A percentile compares a stretch with the other conserved stretches of the same genome.
phyloP scores from a whole-genome alignment of 2,797 vertebrate species.

The Picus viridis region DNA sequence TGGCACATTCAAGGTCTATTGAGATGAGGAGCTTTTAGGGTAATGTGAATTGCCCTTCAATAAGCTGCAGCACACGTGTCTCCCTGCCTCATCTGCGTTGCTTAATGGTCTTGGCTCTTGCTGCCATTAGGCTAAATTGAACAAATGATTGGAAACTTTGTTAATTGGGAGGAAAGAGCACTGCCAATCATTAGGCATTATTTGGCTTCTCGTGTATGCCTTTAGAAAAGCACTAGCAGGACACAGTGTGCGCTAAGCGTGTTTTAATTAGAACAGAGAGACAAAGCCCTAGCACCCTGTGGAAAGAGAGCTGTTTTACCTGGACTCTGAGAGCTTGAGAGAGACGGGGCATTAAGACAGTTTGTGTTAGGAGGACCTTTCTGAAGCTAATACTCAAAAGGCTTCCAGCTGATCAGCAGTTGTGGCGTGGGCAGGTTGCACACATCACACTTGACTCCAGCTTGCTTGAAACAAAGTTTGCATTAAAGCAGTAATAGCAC shows the following conservation, averaged over 20 bases:
- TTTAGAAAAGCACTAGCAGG: background rate
- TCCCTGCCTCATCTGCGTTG: background rate
- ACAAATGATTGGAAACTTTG: conserved; percentile 7
- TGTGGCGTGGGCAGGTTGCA: background rate
- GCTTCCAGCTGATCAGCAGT: background rate
- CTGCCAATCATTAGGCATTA: background rate
- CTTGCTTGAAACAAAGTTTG: background rate
- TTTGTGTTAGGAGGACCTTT: background rate
- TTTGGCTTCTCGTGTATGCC: conserved; percentile 5
- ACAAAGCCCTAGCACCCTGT: background rate
- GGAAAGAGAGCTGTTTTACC: background rate
- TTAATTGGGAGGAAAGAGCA: conserved; percentile 4
- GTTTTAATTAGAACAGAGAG: background rate
- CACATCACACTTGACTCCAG: background rate
- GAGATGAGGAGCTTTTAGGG: conserved; percentile 8
- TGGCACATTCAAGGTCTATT: background rate
- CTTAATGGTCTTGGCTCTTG: conserved; percentile 25
- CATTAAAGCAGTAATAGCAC: background rate
- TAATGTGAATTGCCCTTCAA: conserved; percentile 11
- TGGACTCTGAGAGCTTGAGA: background rate
- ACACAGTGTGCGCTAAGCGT: background rate
- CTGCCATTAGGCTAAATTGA: conserved; percentile 36
- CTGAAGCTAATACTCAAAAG: background rate
- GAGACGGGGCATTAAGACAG: background rate
- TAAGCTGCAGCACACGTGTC: background rate